Evolutionary conservation across 2,797 vertebrate species (phyloP).

Genomic region (Acipenser oxyrinchus): DNA sequence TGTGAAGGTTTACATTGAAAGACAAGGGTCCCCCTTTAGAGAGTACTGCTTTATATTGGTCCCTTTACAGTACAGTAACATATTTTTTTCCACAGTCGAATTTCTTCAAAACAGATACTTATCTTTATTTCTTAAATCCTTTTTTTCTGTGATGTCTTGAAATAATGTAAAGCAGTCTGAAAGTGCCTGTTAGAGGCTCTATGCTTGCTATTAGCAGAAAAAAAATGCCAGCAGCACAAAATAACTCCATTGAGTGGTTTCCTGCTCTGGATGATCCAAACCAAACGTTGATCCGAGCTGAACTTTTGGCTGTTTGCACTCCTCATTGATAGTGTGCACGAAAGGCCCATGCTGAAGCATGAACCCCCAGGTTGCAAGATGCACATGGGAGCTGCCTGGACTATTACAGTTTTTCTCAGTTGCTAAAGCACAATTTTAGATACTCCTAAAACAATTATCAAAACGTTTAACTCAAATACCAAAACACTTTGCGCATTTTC

Average conservation of each 20-base stretch:
- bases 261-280: conserved; percentile 44
- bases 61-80: too few species aligned
- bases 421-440: too few species aligned
- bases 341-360: conserved; percentile 21
- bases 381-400: conserved; percentile 22
- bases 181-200: conserved; percentile 18
- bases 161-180: conserved; percentile 65
- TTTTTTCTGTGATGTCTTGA: conserved; percentile 65
- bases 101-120: conserved; percentile 7
- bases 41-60: too few species aligned
- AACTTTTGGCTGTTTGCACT: conserved; percentile 31
- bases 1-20: too few species aligned
- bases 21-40: too few species aligned
- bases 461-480: too few species aligned
- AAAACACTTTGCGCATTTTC: too few species aligned
- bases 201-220: conserved; percentile 33
- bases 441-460: too few species aligned
- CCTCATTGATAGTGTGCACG: conserved; percentile 36
- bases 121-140: conserved; percentile 17
- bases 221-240: conserved; percentile 42
- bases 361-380: conserved; percentile 23
- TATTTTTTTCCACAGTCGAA: too few species aligned
- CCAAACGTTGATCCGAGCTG: conserved; percentile 59
- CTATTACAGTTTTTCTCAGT: not conserved
- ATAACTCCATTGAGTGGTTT: conserved; percentile 22